phyloP scores from a whole-genome alignment of 2,888 invertebrate species.

The Ennomos erosarius region DNA sequence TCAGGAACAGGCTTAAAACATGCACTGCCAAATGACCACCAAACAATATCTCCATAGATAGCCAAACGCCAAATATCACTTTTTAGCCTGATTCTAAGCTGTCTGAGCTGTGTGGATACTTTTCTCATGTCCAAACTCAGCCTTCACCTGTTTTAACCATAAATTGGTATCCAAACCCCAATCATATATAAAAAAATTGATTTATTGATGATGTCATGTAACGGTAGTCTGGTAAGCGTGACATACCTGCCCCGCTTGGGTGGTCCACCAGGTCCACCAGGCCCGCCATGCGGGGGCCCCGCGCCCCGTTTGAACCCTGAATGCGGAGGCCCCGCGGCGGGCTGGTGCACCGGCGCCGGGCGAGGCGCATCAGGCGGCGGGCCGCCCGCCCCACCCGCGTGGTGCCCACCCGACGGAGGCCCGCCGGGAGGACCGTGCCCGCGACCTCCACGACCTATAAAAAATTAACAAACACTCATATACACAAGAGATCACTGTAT shows the following conservation, averaged over 20 bases:
- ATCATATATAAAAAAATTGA: too few relatives aligned
- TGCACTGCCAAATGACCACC: too few relatives aligned
- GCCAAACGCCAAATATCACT: too few relatives aligned
- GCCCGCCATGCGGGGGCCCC: slow-evolving; percentile 67
- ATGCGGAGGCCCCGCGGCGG: slow-evolving; percentile 54
- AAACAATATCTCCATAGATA: too few relatives aligned
- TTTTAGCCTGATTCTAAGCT: too few relatives aligned
- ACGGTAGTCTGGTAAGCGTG: too few relatives aligned
- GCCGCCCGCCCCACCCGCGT: slow-evolving; percentile 41
- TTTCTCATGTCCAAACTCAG: too few relatives aligned
- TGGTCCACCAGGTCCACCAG: slow-evolving; percentile 73
- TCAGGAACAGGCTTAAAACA: too few relatives aligned
- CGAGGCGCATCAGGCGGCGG: slow-evolving; percentile 50
- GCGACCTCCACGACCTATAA: slow-evolving; percentile 59
- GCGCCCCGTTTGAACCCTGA: slow-evolving; percentile 65
- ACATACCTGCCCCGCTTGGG: slow-evolving; percentile 74
- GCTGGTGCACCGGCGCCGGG: slow-evolving; percentile 40
- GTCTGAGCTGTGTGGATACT: too few relatives aligned
- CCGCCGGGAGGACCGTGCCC: slow-evolving; percentile 49
- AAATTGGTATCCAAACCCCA: too few relatives aligned
- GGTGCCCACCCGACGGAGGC: slow-evolving; percentile 34
- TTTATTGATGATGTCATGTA: too few relatives aligned
- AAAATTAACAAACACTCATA: not conserved
- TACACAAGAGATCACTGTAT: not conserved
- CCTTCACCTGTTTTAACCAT: too few relatives aligned